These are phyloP conservation scores for Petrocephalus microphthalmus DNA, from an alignment of 2,113 vertebrate genomes.

Conservation along the genomic window DNA sequence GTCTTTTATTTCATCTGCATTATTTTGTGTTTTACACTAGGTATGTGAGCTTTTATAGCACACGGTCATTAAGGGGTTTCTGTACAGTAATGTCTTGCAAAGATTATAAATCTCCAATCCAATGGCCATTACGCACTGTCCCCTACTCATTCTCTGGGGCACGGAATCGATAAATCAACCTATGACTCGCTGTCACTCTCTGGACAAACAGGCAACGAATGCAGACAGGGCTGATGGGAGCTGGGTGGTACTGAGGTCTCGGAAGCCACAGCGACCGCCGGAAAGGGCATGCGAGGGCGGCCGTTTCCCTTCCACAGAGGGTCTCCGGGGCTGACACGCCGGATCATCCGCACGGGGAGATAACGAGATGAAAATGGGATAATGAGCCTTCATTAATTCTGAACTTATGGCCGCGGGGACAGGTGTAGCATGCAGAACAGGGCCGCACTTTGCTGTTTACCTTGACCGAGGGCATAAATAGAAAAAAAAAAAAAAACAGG, in stretches of 20 bases:
- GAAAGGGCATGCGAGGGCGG: background rate
- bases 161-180: background rate
- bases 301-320: background rate
- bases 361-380: conserved; percentile 14
- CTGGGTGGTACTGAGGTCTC: background rate
- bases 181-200: background rate
- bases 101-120: background rate
- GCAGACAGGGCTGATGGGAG: background rate
- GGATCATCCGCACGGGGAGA: background rate
- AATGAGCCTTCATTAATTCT: conserved; percentile 14
- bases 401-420: background rate
- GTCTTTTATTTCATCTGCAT: background rate
- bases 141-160: background rate
- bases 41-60: background rate
- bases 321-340: background rate
- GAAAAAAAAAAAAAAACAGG: background rate
- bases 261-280: background rate
- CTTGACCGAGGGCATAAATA: conserved; percentile 1
- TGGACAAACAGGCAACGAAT: background rate
- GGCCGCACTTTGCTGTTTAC: background rate
- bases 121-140: background rate
- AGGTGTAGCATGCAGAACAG: background rate
- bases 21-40: background rate
- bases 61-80: background rate
- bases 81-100: background rate